phyloP scores from a whole-genome alignment of 2,888 invertebrate genomes.

The Norana najaformis region DNA sequence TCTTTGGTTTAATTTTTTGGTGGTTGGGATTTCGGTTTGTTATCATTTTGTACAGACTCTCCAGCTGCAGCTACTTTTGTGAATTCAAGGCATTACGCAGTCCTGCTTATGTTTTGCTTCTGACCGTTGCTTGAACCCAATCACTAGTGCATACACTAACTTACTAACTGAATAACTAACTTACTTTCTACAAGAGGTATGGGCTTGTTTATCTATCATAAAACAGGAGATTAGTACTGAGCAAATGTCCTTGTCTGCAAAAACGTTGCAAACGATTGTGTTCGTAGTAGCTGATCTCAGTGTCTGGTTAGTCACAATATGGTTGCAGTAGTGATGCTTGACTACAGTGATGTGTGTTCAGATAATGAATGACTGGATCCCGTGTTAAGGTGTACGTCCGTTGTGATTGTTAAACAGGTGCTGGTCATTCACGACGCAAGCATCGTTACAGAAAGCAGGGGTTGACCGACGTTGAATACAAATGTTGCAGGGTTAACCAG shows the following conservation, averaged over 20 bases:
- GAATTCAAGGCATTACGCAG: neutral
- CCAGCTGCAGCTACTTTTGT: neutral
- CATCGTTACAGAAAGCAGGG: neutral
- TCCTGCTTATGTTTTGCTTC: neutral
- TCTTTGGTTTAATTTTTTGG: neutral
- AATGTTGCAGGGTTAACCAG: no score
- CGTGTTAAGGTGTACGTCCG: no score
- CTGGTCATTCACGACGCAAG: neutral
- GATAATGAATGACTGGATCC: no score
- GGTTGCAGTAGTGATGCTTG: neutral
- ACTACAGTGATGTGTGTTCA: neutral
- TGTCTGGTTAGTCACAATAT: neutral
- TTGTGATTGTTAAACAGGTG: neutral
- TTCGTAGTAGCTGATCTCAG: neutral
- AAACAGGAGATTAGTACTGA: neutral
- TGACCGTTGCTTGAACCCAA: neutral
- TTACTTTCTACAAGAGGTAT: neutral
- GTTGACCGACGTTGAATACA: neutral
- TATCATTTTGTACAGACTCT: neutral
- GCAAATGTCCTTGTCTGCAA: neutral
- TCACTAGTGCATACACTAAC: neutral
- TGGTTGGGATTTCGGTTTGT: neutral
- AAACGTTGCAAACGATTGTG: neutral
- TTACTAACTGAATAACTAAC: neutral
- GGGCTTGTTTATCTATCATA: neutral